Evolutionary conservation across 2,888 invertebrate species (phyloP).

Genomic region (Pilophorus perplexus): DNA sequence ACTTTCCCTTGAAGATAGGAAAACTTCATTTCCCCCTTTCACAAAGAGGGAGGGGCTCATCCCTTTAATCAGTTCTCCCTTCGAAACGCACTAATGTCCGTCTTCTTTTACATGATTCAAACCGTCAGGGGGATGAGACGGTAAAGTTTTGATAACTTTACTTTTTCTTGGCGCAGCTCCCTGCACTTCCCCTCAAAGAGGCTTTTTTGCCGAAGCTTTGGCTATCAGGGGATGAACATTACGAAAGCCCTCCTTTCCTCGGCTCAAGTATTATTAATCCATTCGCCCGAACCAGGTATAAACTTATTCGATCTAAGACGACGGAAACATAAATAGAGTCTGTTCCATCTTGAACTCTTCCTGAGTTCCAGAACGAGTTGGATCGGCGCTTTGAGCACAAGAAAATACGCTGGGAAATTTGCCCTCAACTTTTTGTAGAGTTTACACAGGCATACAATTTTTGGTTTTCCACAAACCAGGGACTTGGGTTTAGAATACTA

Average conservation of each 20-base stretch:
- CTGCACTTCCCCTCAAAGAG: no score
- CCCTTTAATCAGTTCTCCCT: background rate
- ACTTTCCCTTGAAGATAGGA: no score
- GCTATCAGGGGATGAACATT: background rate
- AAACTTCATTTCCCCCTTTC: no score
- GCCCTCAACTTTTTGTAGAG: no score
- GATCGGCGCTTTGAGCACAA: no score
- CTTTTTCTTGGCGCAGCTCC: no score
- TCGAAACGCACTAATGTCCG: background rate
- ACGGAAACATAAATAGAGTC: constrained; percentile 8
- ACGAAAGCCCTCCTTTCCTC: background rate
- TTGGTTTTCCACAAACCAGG: no score
- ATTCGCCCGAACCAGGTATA: constrained; percentile 5
- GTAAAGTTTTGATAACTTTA: constrained; percentile 15
- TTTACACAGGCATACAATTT: no score
- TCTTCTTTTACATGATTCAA: background rate
- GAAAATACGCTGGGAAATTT: no score
- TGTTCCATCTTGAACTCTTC: background rate
- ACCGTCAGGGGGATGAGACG: background rate
- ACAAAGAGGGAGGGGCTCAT: background rate
- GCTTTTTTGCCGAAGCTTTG: no score
- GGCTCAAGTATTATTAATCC: constrained; percentile 9
- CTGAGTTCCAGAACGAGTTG: no score
- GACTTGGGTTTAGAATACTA: no score
- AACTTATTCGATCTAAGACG: constrained; percentile 17